Base-by-base conservation (phyloP, 2,797 vertebrate species). In the Lithobates sylvaticus region DNA sequence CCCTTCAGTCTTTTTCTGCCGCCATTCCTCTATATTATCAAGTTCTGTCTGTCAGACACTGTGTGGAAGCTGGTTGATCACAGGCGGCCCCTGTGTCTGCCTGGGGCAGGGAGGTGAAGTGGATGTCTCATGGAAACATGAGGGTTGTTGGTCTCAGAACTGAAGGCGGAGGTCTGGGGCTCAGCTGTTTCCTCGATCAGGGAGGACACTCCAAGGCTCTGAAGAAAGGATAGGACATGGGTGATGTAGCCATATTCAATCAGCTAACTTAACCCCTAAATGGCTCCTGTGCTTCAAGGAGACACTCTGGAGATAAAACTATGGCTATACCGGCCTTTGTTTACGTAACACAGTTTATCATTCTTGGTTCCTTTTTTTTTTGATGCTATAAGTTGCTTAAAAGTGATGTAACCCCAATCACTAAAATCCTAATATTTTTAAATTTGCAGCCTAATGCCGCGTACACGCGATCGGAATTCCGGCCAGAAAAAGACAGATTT, bases 191-290 rank as follows among this genome's bases (percentile, higher is more conserved):
- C 39, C 42, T 72, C 50, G 67, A 76, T 65, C 15, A 0, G 29
- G 36, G 50, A 86, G 64, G 47, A 12, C 85, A 77, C 85, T 86
- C 44, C 85, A 82, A 79, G 73, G 73, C 74, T 65, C 26, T 73
- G 50, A 27, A 86, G 47, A 77, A 82, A 65, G 68, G 74, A 39
- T 34, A 77, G 26, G 61, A 73, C 70, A 34, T 69, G 71, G 54
- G 8, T 26, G 71, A 76, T 54, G 65, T 34, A 76, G 78, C 26
- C 72, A 70, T 26, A 69, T 58, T 81, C 78, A 32, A 21, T 73
- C 39, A 39, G 42, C 67, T 10, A 1, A 26, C 68, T 76, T 86
- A 76, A 86, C 78, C 65, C 78, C 18, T 74, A 32, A 32, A 61
- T 81, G n/a, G 6, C 50, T 42, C 47, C 6, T 44, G n/a, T 8